These are phyloP conservation scores for Microvelia longipes DNA, from an alignment of 1,140 invertebrate genomes.

Conservation along the genomic window DNA sequence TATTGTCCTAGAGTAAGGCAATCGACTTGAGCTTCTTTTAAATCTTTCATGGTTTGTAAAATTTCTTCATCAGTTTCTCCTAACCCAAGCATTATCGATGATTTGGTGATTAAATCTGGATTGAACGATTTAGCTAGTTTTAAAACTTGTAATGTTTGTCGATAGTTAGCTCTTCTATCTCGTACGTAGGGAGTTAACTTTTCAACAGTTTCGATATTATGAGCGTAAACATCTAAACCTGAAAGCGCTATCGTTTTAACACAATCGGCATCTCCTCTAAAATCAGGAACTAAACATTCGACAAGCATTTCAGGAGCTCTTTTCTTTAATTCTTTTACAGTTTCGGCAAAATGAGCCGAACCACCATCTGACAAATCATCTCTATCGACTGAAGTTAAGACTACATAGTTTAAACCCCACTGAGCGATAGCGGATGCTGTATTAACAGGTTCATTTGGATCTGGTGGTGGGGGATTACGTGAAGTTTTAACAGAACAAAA, in stretches of 20 bases:
- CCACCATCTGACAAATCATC: slow-evolving; percentile 91
- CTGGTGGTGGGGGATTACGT: slow-evolving; percentile 71
- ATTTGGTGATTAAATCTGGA: slow-evolving; percentile 81
- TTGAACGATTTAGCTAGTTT: slow-evolving; percentile 64
- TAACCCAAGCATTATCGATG: slow-evolving; percentile 95
- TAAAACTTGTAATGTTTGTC: slow-evolving; percentile 74
- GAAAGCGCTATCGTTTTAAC: slow-evolving; percentile 63
- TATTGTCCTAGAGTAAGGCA: slow-evolving; percentile 96
- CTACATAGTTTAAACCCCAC: slow-evolving; percentile 95
- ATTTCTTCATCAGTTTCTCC: slow-evolving; percentile 89
- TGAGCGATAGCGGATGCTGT: slow-evolving; percentile 81
- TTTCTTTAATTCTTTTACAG: slow-evolving; percentile 62
- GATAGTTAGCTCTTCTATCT: slow-evolving; percentile 67
- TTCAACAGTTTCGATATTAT: slow-evolving; percentile 94
- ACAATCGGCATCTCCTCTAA: slow-evolving; percentile 62
- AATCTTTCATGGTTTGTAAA: slow-evolving; percentile 57
- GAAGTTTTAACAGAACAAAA: slow-evolving; percentile 99
- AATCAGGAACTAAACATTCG: slow-evolving; percentile 95
- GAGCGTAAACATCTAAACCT: slow-evolving; percentile 87
- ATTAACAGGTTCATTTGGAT: slow-evolving; percentile 80
- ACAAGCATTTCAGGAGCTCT: slow-evolving; percentile 75
- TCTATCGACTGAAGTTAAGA: slow-evolving; percentile 93
- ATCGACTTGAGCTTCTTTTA: slow-evolving; percentile 66
- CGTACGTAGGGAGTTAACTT: slow-evolving; percentile 74
- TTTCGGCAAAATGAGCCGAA: slow-evolving; percentile 77